Evolutionary conservation across 2,113 vertebrate genomes (phyloP).

Genomic region (Ochotona curzoniae): DNA sequence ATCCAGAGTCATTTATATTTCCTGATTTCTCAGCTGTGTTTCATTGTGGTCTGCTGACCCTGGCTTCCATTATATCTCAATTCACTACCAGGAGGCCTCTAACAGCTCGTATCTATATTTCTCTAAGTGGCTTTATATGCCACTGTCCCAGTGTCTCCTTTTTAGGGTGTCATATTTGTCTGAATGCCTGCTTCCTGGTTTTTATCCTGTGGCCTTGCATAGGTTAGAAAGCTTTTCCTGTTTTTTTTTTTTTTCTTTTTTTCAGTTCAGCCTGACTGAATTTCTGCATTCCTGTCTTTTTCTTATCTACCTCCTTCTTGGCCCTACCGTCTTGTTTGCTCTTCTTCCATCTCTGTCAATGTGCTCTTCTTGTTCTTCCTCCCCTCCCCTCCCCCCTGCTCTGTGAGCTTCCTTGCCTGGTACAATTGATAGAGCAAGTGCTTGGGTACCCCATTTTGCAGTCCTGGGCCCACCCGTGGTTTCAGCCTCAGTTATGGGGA

Average conservation of each 20-base stretch:
- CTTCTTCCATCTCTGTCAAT: not conserved
- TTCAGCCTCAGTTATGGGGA: not conserved
- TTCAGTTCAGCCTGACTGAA: not conserved
- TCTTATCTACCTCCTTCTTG: not conserved
- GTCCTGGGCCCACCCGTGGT: not conserved
- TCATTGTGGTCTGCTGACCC: not conserved
- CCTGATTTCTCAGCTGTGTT: conserved; percentile 9
- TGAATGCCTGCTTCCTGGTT: not conserved
- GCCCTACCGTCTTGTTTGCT: not conserved
- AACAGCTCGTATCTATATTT: not conserved
- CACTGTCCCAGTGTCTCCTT: not conserved
- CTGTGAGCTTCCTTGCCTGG: not conserved
- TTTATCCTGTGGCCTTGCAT: not conserved
- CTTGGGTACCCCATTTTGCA: not conserved
- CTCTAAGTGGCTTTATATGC: not conserved
- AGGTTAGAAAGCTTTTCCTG: not conserved
- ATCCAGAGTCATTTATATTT: not conserved
- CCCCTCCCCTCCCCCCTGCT: not conserved
- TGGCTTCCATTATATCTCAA: not conserved
- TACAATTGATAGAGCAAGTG: not conserved
- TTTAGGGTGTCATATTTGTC: not conserved
- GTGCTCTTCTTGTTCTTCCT: not conserved
- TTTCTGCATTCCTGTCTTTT: not conserved
- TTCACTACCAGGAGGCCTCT: not conserved
- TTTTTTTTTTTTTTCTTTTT: not conserved